These are phyloP conservation scores for Thymelicus sylvestris DNA, from an alignment of 2,888 invertebrate genomes.

Conservation along the genomic window DNA sequence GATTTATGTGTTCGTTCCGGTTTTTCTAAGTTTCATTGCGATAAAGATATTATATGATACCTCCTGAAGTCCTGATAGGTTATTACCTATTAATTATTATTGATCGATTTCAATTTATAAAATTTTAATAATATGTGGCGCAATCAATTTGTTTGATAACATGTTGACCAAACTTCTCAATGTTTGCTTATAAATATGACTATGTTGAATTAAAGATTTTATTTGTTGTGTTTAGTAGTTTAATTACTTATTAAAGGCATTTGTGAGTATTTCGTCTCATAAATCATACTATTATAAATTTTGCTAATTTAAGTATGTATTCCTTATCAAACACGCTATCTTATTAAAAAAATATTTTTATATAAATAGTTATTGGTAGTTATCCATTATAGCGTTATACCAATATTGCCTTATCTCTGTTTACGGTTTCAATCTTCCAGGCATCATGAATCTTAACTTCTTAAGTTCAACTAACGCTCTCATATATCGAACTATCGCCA, in stretches of 20 bases:
- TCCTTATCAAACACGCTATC: not conserved
- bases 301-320: not conserved
- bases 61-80: slow-evolving; percentile 25
- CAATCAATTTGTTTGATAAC: too few species aligned
- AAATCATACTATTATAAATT: too few species aligned
- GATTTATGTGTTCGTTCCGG: slow-evolving; percentile 69
- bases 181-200: too few species aligned
- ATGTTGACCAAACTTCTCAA: too few species aligned
- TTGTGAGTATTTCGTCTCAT: too few species aligned
- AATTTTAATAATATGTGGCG: too few species aligned
- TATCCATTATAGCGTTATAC: slow-evolving; percentile 5
- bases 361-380: not conserved
- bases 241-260: too few species aligned
- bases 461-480: slow-evolving; percentile 34
- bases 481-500: slow-evolving; percentile 44
- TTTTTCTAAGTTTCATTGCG: slow-evolving; percentile 53
- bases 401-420: slow-evolving; percentile 6
- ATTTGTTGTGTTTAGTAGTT: too few species aligned
- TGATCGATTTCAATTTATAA: too few species aligned
- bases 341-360: not conserved
- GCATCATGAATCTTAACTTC: slow-evolving; percentile 28
- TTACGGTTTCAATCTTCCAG: slow-evolving; percentile 25
- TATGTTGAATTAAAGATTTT: too few species aligned
- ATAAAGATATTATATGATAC: slow-evolving; percentile 28
- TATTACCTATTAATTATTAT: too few species aligned